Conservation (phyloP, 2,888 invertebrate genomes). For the Synanthedon tipuliformis region DNA sequence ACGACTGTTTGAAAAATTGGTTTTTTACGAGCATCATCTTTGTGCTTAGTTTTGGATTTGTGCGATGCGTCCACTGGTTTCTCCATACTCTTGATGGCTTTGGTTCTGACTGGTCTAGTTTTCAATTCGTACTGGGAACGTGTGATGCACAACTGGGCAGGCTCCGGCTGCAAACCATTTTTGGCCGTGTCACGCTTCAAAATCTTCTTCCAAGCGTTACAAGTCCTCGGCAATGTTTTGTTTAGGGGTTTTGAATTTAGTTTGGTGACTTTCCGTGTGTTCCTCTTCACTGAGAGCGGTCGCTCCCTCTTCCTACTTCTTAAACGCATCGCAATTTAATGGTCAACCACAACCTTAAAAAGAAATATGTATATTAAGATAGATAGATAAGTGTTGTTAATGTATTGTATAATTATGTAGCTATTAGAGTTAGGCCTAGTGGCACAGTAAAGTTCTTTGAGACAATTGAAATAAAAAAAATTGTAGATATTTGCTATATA, state of each 20-base stretch:
- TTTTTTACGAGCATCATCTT: conserved; percentile 40
- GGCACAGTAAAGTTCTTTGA: too few relatives aligned
- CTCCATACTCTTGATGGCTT: conserved; percentile 46
- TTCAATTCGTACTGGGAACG: conserved; percentile 47
- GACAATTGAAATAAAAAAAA: too few relatives aligned
- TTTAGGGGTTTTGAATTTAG: conserved; percentile 34
- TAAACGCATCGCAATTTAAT: conserved; percentile 72
- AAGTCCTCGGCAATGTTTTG: conserved; percentile 27
- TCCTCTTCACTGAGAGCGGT: conserved; percentile 56
- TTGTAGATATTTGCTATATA: too few relatives aligned
- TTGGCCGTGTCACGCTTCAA: conserved; percentile 37
- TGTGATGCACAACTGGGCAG: conserved; percentile 37
- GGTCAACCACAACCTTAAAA: conserved; percentile 37
- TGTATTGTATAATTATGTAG: background rate
- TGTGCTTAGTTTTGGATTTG: conserved; percentile 39
- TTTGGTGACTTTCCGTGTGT: conserved; percentile 33
- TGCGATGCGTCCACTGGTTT: conserved; percentile 31
- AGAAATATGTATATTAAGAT: background rate
- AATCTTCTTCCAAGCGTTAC: conserved; percentile 46
- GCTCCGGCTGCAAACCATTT: conserved; percentile 40
- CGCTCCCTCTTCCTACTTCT: conserved; percentile 75
- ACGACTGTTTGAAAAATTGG: conserved; percentile 63
- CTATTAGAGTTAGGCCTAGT: background rate
- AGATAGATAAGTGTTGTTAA: too few relatives aligned
- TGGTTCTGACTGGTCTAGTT: conserved; percentile 45